These are phyloP conservation scores for Heterotilapia buettikoferi DNA, from an alignment of 2,113 vertebrate species.

Conservation along the genomic window DNA sequence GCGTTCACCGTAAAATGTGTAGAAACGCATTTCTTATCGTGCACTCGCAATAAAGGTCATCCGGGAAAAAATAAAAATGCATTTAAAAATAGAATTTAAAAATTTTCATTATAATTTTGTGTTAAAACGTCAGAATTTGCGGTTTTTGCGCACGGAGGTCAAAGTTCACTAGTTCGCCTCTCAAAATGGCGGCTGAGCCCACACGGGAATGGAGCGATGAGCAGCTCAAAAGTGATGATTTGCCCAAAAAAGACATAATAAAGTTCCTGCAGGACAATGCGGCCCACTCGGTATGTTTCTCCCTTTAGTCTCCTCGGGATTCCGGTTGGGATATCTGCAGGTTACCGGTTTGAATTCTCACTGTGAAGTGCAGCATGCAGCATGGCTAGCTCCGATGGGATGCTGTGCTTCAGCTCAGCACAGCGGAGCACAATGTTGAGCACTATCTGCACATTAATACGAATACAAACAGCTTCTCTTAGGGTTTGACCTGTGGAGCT, in stretches of 20 bases:
- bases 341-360: background rate
- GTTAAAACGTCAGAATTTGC: background rate
- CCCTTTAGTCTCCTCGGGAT: no score
- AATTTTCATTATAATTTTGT: accelerated
- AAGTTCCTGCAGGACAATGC: slow-evolving; percentile 90
- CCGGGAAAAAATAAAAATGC: background rate
- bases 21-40: background rate
- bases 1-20: background rate
- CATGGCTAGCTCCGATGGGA: background rate
- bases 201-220: slow-evolving; percentile 83
- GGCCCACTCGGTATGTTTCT: slow-evolving; percentile 80
- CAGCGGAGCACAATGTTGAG: background rate
- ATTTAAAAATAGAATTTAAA: background rate
- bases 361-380: background rate
- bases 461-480: background rate
- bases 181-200: slow-evolving; percentile 76
- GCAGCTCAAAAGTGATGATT: slow-evolving; percentile 86
- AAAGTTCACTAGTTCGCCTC: slow-evolving; percentile 40
- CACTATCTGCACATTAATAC: background rate
- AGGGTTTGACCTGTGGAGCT: background rate
- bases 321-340: accelerated
- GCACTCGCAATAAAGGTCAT: accelerated
- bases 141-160: slow-evolving; percentile 7
- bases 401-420: background rate
- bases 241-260: slow-evolving; percentile 91